Evolutionary conservation across 2,797 vertebrate genomes (phyloP).

Genomic region (Morelia viridis): DNA sequence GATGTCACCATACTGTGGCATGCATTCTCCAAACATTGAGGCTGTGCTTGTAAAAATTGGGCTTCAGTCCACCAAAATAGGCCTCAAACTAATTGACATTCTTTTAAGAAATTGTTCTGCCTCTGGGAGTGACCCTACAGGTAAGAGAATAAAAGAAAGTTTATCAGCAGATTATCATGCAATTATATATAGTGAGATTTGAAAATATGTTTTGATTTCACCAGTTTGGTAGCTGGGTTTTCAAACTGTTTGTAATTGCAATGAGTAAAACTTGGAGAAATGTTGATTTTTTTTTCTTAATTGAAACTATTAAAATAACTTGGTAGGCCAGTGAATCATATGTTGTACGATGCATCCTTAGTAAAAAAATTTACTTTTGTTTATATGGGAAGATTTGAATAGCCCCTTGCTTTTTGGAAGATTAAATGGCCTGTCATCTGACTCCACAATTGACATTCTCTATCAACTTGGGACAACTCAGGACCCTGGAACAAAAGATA

Average conservation of each 20-base stretch:
- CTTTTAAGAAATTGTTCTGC: conserved; percentile 96
- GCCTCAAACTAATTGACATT: conserved; percentile 96
- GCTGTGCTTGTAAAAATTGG: conserved; percentile 98
- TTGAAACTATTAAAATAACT: background rate
- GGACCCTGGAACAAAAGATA: conserved; percentile 95
- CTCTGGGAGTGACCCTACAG: conserved; percentile 93
- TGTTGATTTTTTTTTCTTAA: background rate
- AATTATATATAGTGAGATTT: background rate
- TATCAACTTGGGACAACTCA: conserved; percentile 98
- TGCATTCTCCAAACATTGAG: conserved; percentile 99
- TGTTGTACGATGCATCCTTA: background rate
- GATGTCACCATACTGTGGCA: conserved; percentile 98
- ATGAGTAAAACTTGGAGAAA: background rate
- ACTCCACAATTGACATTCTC: conserved; percentile 98
- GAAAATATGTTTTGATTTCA: background rate
- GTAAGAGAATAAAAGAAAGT: conserved; percentile 68
- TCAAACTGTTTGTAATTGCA: background rate
- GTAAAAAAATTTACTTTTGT: conserved; percentile 48
- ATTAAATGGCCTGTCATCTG: conserved; percentile 96
- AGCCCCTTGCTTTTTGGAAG: conserved; percentile 96
- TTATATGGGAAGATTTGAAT: conserved; percentile 86
- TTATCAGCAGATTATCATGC: background rate
- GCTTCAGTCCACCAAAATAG: conserved; percentile 94
- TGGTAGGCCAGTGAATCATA: background rate
- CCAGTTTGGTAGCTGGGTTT: background rate